phyloP scores from a whole-genome alignment of 2,113 vertebrate genomes.

The Halcyon malimbica region DNA sequence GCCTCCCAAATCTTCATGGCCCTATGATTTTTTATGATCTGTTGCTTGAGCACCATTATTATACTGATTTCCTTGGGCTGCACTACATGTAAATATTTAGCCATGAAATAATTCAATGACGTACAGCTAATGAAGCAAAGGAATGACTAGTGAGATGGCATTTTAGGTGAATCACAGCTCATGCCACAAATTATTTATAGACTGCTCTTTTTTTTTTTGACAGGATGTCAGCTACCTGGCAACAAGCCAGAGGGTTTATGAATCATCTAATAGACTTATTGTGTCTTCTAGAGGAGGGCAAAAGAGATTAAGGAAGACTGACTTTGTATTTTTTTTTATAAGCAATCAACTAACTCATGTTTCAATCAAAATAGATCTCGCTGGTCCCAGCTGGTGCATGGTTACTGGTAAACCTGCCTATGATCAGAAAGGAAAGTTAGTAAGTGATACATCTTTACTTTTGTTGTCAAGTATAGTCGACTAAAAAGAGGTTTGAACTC shows the following conservation, averaged over 20 bases:
- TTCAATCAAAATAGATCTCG: background rate
- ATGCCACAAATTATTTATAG: conserved; percentile 28
- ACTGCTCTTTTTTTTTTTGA: background rate
- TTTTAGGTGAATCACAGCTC: conserved; percentile 27
- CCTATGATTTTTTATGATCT: background rate
- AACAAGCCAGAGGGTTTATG: background rate
- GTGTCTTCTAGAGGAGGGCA: background rate
- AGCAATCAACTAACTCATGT: background rate
- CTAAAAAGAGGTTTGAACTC: background rate
- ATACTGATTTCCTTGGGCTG: background rate
- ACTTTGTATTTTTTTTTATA: background rate
- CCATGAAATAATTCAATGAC: conserved; percentile 19
- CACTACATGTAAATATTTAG: background rate
- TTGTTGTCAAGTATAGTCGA: background rate
- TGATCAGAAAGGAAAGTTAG: background rate
- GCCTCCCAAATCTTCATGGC: background rate
- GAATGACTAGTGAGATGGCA: background rate
- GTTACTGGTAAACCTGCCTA: conserved; percentile 5
- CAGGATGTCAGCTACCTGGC: background rate
- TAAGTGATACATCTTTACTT: background rate
- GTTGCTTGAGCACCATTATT: background rate
- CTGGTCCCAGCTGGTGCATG: background rate
- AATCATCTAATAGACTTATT: background rate
- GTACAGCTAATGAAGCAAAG: background rate
- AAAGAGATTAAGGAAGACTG: background rate